phyloP scores from a whole-genome alignment of 2,113 vertebrate genomes.

The Sinocyclocheilus rhinocerous region DNA sequence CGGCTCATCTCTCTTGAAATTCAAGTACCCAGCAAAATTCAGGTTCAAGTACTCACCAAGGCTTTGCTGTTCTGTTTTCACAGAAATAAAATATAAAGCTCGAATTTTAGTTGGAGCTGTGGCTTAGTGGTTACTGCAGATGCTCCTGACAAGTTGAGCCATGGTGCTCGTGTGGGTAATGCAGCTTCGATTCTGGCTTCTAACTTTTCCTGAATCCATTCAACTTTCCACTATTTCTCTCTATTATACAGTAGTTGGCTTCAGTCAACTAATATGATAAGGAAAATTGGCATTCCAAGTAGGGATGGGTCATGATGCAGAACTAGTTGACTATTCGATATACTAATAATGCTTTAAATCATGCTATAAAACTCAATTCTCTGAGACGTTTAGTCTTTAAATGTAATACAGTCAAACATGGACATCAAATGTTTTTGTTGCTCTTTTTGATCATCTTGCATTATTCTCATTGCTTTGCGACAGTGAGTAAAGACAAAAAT shows the following conservation, averaged over 20 bases:
- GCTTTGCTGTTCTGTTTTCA: background rate
- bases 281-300: background rate
- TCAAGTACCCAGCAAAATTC: background rate
- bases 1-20: slow-evolving; percentile 2
- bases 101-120: background rate
- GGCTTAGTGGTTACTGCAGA: background rate
- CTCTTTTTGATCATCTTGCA: background rate
- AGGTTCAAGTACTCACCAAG: background rate
- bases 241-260: background rate
- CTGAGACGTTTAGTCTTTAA: too few species aligned
- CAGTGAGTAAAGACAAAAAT: background rate
- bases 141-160: background rate
- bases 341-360: background rate
- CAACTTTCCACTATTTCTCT: background rate
- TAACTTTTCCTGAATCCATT: background rate
- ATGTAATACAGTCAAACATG: background rate
- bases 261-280: background rate
- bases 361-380: background rate
- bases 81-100: slow-evolving; percentile 6
- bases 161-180: background rate
- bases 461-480: background rate
- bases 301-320: background rate
- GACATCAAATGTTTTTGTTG: background rate
- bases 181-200: background rate
- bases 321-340: background rate